Evolutionary conservation across 53 echinoderm and acorn worm species (phyloP).

Genomic region (Pentamera pediparva): DNA sequence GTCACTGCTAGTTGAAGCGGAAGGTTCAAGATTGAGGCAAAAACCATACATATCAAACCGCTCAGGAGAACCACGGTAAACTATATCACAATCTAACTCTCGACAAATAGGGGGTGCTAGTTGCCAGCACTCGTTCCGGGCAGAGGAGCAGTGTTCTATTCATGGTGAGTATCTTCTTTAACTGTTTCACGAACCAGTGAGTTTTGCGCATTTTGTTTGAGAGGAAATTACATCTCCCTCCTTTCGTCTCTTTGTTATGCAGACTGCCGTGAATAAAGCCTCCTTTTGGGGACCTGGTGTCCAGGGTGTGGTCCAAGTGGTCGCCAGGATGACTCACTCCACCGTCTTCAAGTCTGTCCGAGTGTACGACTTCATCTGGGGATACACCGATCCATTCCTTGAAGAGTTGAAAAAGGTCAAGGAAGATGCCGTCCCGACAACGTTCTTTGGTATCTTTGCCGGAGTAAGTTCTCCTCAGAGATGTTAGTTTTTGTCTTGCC

Average conservation of each 20-base stretch:
- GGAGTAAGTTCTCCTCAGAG: conserved; percentile 51
- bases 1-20: no score
- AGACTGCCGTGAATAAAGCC: conserved; percentile 55
- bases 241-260: conserved; percentile 12
- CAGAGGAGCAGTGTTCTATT: no score
- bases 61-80: no score
- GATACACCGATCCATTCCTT: conserved; percentile 61
- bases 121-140: no score
- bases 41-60: no score
- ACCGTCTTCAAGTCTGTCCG: conserved; percentile 23
- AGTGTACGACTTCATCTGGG: conserved; percentile 79
- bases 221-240: neutral
- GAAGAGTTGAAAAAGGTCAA: neutral
- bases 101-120: no score
- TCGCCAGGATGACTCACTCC: conserved; percentile 1
- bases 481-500: neutral
- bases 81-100: no score
- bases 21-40: no score
- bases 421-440: conserved; percentile 46
- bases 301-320: neutral
- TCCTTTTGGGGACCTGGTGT: conserved; percentile 3
- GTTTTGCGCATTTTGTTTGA: no score
- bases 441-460: conserved; percentile 76
- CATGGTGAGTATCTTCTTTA: no score
- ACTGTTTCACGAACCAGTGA: no score